phyloP scores from a whole-genome alignment of 2,888 invertebrate species.

The Pteria penguin region DNA sequence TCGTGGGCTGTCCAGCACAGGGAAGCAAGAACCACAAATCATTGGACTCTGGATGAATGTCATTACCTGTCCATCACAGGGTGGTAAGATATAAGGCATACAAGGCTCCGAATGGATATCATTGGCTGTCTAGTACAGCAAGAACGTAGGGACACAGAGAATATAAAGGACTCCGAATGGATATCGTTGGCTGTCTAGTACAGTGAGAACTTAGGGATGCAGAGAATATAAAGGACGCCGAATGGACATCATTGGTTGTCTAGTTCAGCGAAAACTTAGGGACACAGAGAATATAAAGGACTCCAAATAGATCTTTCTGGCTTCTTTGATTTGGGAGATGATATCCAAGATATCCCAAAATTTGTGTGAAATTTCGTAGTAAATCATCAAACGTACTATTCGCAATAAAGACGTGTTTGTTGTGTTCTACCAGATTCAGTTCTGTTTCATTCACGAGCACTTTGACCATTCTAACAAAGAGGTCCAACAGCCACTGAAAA shows the following conservation, averaged over 20 bases:
- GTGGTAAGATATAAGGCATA: conserved; percentile 60
- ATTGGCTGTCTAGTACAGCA: conserved; percentile 44
- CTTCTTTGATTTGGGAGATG: conserved; percentile 30
- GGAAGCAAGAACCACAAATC: too few relatives aligned
- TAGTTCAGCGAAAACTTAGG: neutral
- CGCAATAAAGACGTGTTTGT: too few relatives aligned
- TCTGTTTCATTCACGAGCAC: too few relatives aligned
- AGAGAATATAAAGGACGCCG: conserved; percentile 52
- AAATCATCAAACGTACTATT: too few relatives aligned
- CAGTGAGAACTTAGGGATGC: neutral
- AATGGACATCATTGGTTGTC: conserved; percentile 59
- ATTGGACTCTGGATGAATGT: too few relatives aligned
- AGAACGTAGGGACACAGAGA: conserved; percentile 31
- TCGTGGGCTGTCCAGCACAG: too few relatives aligned
- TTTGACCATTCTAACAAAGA: too few relatives aligned
- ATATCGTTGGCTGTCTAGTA: conserved; percentile 51
- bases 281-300: conserved; percentile 40
- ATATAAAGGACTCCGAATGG: conserved; percentile 59
- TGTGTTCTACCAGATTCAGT: too few relatives aligned
- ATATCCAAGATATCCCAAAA: too few relatives aligned
- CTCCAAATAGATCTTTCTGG: conserved; percentile 59
- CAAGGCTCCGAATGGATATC: conserved; percentile 59
- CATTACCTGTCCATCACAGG: too few relatives aligned
- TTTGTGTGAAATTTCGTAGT: too few relatives aligned
- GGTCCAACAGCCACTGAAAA: too few relatives aligned